A percentile compares a stretch with the other conserved stretches of the same genome.
phyloP scores from a whole-genome alignment of 2,888 invertebrate species.

The Plagiodera versicolora region DNA sequence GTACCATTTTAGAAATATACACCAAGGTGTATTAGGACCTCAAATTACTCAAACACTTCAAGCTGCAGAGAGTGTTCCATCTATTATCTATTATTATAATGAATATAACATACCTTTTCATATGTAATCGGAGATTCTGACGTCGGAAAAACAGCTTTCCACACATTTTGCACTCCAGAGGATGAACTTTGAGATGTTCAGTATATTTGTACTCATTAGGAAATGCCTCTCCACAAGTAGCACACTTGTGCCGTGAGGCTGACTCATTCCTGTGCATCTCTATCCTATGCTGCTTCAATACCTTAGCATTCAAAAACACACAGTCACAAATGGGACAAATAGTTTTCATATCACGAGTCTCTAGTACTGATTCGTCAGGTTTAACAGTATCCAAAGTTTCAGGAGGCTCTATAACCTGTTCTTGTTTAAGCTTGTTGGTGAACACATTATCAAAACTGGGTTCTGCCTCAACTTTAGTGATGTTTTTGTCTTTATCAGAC shows the following conservation, averaged over 20 bases:
- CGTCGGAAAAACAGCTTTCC: conserved; percentile 75
- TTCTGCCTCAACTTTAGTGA: conserved; percentile 42
- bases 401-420: conserved; percentile 44
- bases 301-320: conserved; percentile 41
- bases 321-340: conserved; percentile 46
- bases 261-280: conserved; percentile 57
- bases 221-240: conserved; percentile 69
- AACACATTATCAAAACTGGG: conserved; percentile 53
- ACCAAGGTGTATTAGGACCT: too few relatives aligned
- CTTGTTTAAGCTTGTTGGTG: conserved; percentile 48
- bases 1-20: too few relatives aligned
- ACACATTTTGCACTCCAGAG: conserved; percentile 80
- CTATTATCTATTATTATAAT: too few relatives aligned
- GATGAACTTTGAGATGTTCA: conserved; percentile 76
- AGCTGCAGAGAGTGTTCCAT: too few relatives aligned
- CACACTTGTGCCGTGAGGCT: conserved; percentile 56
- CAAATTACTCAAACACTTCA: too few relatives aligned
- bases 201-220: conserved; percentile 69
- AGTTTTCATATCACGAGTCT: conserved; percentile 30
- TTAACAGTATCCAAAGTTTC: conserved; percentile 37
- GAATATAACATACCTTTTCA: conserved; percentile 63
- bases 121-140: conserved; percentile 75
- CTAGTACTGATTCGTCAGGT: conserved; percentile 27
- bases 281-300: conserved; percentile 55
- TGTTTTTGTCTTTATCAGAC: conserved; percentile 43